Conservation (phyloP, 2,113 vertebrate species). For the Pavo muticus region DNA sequence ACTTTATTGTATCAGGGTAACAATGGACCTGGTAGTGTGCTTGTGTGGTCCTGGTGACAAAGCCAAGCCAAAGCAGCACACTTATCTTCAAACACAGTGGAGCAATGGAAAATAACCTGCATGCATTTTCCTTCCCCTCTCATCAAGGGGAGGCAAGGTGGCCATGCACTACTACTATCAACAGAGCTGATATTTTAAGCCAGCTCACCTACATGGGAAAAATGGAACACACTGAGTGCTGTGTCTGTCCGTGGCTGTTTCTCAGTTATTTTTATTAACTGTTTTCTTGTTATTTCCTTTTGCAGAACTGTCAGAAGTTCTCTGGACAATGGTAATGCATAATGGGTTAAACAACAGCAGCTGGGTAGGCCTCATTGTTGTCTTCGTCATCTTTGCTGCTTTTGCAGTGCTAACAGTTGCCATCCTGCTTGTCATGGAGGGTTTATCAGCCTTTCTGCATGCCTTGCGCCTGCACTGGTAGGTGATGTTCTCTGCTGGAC, state of each 20-base stretch:
- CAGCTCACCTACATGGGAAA: background rate
- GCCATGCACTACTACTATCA: background rate
- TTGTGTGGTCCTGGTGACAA: background rate
- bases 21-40: background rate
- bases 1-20: background rate
- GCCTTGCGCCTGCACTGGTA: constrained; percentile 89
- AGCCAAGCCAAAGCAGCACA: background rate
- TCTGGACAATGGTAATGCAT: constrained; percentile 89
- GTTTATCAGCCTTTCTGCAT: constrained; percentile 88
- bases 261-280: background rate
- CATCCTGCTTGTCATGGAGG: constrained; percentile 89
- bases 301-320: constrained; percentile 87
- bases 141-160: background rate
- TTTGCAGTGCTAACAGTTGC: constrained; percentile 85
- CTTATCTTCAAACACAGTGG: background rate
- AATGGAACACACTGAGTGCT: fast-evolving
- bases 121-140: background rate
- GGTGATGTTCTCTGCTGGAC: background rate
- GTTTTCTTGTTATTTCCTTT: background rate
- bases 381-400: constrained; percentile 79
- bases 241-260: background rate
- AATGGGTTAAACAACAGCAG: constrained; percentile 38
- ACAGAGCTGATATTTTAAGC: background rate
- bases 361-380: constrained; percentile 76
- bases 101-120: background rate